A percentile compares a stretch with the other conserved stretches of the same genome.
Evolutionary conservation across 2,797 vertebrate genomes (phyloP).

Genomic region (Champsocephalus esox): DNA sequence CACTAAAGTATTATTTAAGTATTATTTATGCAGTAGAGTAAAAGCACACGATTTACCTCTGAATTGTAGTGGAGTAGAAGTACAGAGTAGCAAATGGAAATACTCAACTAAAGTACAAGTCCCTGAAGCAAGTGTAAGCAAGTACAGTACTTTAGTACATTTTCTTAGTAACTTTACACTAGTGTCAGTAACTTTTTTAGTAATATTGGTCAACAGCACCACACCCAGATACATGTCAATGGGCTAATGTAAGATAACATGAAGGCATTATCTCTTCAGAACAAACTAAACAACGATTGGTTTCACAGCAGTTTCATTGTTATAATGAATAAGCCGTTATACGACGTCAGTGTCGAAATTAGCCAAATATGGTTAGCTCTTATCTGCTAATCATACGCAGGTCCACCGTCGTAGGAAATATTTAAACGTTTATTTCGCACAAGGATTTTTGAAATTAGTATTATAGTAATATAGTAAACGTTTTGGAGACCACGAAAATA

Average conservation of each 20-base stretch:
- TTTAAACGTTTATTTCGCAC: neutral
- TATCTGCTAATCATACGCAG: neutral
- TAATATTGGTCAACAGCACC: neutral
- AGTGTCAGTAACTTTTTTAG: neutral
- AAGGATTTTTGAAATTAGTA: rapidly evolving
- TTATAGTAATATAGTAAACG: neutral
- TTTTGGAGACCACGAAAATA: neutral
- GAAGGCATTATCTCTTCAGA: neutral
- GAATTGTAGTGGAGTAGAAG: too few relatives aligned
- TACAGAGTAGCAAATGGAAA: too few relatives aligned
- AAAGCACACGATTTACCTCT: too few relatives aligned
- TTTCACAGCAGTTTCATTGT: neutral
- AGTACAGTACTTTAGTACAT: too few relatives aligned
- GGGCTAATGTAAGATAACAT: neutral
- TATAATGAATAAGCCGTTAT: neutral
- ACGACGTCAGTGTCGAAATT: neutral
- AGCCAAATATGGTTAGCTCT: neutral
- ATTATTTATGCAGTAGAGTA: too few relatives aligned
- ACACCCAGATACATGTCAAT: neutral
- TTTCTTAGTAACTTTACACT: too few relatives aligned
- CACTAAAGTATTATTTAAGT: too few relatives aligned
- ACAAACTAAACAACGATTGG: neutral
- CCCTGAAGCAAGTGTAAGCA: too few relatives aligned
- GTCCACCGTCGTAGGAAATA: neutral
- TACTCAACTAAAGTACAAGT: too few relatives aligned